Evolutionary conservation across 1,140 invertebrate genomes (phyloP), one percentile per base, ranked within the genome.

Genomic region (Ericerus pela): DNA sequence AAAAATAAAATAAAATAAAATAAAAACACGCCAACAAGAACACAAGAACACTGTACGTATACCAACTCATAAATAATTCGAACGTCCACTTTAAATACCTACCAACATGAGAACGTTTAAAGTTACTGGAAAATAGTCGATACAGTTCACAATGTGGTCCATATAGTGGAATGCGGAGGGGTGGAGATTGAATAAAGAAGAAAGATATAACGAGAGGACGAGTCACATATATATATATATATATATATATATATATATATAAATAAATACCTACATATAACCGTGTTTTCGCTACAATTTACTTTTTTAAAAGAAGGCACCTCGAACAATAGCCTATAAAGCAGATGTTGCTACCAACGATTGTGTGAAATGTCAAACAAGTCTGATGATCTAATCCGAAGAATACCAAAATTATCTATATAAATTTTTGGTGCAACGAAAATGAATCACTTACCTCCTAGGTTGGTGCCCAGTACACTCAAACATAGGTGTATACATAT

Each of bases 391-490:
- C 41, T 47, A 47, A 47, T 47, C 41, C 10, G 10, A 20, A 24
- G 41, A 47, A 47, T 47, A 47, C 41, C 41, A 4, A 47, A 47
- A 47, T 47, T 47, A 47, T 47, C 41, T 47, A 10, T 47, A 16
- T 38, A 16, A 24, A 24, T 47, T n/a, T n/a, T n/a, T n/a, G n/a
- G n/a, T n/a, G n/a, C n/a, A n/a, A n/a, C n/a, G n/a, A 47, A 22
- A 47, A 47, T 24, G 41, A 47, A 47, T 47, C 41, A 47, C 41
- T 47, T 47, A 47, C 41, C 41, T 47, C 41, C 41, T 47, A 24
- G 41, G 41, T 3, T 47, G 41, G n/a, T n/a, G n/a, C n/a, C n/a
- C n/a, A n/a, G n/a, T n/a, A n/a, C n/a, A n/a, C n/a, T n/a, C n/a
- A n/a, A n/a, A n/a, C n/a, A n/a, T n/a, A n/a, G n/a, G n/a, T n/a